A percentile compares a stretch with the other conserved stretches of the same genome.
Evolutionary conservation across 2,113 vertebrate species (phyloP).

Genomic region (Mungos mungo): DNA sequence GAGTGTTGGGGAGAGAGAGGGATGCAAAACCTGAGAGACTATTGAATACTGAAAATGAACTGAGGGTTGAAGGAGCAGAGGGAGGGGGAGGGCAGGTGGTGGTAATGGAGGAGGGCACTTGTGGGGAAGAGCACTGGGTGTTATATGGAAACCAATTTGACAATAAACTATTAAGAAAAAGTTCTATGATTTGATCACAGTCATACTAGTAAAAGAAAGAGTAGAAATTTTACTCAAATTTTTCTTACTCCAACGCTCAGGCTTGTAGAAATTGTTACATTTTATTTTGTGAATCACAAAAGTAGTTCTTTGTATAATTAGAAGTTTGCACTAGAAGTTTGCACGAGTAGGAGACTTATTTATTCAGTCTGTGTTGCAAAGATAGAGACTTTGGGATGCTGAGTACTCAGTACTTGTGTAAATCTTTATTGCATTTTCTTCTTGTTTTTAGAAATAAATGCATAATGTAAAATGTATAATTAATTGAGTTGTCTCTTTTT

Average conservation of each 20-base stretch:
- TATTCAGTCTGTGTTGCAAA: not conserved
- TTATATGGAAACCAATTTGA: too few relatives aligned
- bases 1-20: too few relatives aligned
- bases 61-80: too few relatives aligned
- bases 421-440: not conserved
- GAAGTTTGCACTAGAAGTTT: not conserved
- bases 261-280: not conserved
- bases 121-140: too few relatives aligned
- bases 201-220: not conserved
- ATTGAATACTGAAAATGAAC: too few relatives aligned
- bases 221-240: not conserved
- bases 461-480: not conserved
- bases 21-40: too few relatives aligned
- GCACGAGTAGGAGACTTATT: not conserved
- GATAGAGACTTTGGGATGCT: not conserved
- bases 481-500: not conserved
- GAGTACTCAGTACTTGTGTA: not conserved
- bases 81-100: too few relatives aligned
- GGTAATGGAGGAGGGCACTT: too few relatives aligned
- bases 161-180: not conserved
- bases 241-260: not conserved
- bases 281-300: not conserved
- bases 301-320: not conserved
- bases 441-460: not conserved
- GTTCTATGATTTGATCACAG: not conserved